A percentile compares a stretch with the other conserved stretches of the same genome.
phyloP scores from a whole-genome alignment of 1,140 invertebrate genomes.

The Euwallacea similis region DNA sequence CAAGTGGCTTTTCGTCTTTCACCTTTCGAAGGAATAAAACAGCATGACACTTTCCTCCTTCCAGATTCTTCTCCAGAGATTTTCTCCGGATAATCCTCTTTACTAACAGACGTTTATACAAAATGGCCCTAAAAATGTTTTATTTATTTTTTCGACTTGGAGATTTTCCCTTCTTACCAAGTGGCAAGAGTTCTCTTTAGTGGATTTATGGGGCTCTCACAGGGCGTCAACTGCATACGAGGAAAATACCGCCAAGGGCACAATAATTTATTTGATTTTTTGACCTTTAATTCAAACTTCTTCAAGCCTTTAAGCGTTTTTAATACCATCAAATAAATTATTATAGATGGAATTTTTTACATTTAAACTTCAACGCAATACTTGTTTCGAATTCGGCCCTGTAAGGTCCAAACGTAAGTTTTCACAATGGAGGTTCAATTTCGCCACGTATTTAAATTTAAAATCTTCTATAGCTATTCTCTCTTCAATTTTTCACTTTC shows the following conservation, averaged over 20 bases:
- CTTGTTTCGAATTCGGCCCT: too few species aligned
- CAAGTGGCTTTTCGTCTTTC: too few species aligned
- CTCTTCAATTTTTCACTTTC: constrained; percentile 17
- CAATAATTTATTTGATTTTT: too few species aligned
- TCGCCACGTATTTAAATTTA: constrained; percentile 11
- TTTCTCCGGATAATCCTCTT: constrained; percentile 30
- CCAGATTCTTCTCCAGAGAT: neutral
- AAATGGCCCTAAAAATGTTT: constrained; percentile 33
- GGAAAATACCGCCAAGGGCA: too few species aligned
- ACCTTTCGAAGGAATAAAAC: too few species aligned
- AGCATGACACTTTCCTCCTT: too few species aligned
- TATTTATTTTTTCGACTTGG: constrained; percentile 30
- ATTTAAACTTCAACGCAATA: too few species aligned
- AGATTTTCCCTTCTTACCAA: constrained; percentile 18
- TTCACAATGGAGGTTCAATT: constrained; percentile 11
- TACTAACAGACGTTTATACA: constrained; percentile 37
- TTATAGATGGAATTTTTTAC: too few species aligned
- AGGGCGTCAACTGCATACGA: constrained; percentile 1
- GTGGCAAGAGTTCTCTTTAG: neutral
- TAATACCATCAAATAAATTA: too few species aligned
- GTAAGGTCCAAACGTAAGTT: neutral
- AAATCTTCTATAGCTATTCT: constrained; percentile 5
- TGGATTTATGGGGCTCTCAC: constrained; percentile 6
- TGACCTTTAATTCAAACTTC: too few species aligned
- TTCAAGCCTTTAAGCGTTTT: too few species aligned